Percentiles rank a stretch among this genome's conserved stretches.
Conservation (phyloP, 2,113 vertebrate species). For the Mastomys coucha region DNA sequence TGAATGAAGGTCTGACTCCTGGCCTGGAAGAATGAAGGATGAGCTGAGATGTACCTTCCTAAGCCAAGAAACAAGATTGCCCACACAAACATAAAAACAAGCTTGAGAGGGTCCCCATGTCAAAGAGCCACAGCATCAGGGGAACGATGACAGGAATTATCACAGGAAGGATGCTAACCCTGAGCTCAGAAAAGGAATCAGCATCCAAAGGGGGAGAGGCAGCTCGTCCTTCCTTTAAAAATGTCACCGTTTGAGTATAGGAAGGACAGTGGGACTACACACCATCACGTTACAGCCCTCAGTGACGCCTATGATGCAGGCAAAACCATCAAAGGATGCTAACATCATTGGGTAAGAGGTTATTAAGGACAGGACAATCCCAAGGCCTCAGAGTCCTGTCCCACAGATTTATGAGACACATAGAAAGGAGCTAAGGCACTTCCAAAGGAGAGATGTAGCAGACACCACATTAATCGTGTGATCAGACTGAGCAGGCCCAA, state of each 20-base stretch:
- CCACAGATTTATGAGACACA: background rate
- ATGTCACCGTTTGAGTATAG: background rate
- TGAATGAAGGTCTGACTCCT: background rate
- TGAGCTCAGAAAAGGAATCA: background rate
- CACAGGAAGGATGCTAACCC: background rate
- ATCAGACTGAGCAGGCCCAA: background rate
- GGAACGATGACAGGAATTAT: background rate
- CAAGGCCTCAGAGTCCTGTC: background rate
- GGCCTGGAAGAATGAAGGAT: background rate
- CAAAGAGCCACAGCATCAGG: background rate
- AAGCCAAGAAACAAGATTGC: background rate
- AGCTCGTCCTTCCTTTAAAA: conserved; percentile 19
- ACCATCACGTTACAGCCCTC: background rate
- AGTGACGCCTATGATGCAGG: background rate
- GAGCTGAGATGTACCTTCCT: background rate
- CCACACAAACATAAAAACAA: background rate
- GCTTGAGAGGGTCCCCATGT: background rate
- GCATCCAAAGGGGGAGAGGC: background rate
- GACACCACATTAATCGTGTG: background rate
- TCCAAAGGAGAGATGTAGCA: background rate
- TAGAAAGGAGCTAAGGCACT: background rate
- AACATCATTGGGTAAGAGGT: background rate
- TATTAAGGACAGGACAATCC: background rate
- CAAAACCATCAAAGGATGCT: background rate
- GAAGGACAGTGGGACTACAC: background rate